Conservation (phyloP, 1,140 invertebrate genomes). For the Bombus picipes region DNA sequence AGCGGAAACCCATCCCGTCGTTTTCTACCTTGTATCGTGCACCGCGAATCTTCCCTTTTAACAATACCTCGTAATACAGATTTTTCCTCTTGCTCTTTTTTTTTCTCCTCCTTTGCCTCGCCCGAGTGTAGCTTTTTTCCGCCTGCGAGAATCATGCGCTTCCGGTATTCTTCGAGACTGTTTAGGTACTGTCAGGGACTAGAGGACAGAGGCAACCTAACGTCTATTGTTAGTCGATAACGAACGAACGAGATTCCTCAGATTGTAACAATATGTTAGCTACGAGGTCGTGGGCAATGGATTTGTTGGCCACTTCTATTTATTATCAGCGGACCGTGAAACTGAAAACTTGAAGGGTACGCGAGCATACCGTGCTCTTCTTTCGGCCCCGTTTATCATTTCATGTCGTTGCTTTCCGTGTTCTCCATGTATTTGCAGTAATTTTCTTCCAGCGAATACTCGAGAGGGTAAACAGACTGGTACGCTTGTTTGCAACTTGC, state of each 20-base stretch:
- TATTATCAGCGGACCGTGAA: slow-evolving; percentile 47
- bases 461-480: background rate
- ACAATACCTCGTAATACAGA: slow-evolving; percentile 42
- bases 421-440: slow-evolving; percentile 34
- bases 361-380: background rate
- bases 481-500: slow-evolving; percentile 6
- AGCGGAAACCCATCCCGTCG: slow-evolving; percentile 17
- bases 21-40: slow-evolving; percentile 17
- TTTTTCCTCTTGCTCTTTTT: background rate
- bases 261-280: slow-evolving; percentile 48
- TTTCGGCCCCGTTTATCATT: slow-evolving; percentile 38
- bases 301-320: slow-evolving; percentile 40
- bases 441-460: slow-evolving; percentile 32
- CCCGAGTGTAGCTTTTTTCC: background rate
- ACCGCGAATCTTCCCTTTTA: slow-evolving; percentile 6
- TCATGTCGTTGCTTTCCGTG: slow-evolving; percentile 12
- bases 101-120: background rate
- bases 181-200: background rate
- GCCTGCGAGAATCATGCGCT: background rate
- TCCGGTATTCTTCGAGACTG: background rate
- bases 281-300: slow-evolving; percentile 17
- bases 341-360: slow-evolving; percentile 41
- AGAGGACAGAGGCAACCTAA: background rate
- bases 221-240: slow-evolving; percentile 43
- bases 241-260: slow-evolving; percentile 10